These are phyloP conservation scores for Amphiprion percula DNA, from an alignment of 2,113 vertebrate species.

Conservation along the genomic window DNA sequence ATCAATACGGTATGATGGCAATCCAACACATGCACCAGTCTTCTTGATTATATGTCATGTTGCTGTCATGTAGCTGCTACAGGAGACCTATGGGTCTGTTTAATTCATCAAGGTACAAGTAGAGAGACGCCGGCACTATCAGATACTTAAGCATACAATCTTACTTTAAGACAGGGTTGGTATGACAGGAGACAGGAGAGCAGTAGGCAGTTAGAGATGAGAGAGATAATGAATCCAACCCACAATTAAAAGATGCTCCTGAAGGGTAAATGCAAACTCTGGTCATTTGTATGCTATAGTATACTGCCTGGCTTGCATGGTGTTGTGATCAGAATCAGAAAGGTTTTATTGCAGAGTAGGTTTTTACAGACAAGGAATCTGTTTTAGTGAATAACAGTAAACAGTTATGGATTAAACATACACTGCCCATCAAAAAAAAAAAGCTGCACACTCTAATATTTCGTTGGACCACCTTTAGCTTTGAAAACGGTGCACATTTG, in stretches of 20 bases:
- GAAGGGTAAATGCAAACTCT: neutral
- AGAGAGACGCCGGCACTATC: neutral
- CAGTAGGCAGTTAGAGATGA: neutral
- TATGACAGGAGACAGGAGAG: neutral
- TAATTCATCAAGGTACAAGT: constrained; percentile 25
- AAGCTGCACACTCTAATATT: too few species aligned
- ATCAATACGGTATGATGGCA: constrained; percentile 27
- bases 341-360: too few species aligned
- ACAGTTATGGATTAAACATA: too few species aligned
- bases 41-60: constrained; percentile 41
- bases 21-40: neutral
- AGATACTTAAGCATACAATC: neutral
- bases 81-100: constrained; percentile 1
- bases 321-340: too few species aligned
- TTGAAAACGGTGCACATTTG: too few species aligned
- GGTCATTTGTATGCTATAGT: neutral
- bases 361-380: too few species aligned
- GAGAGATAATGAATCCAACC: neutral
- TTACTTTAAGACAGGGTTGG: neutral
- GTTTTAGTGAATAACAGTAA: too few species aligned
- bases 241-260: constrained; percentile 16
- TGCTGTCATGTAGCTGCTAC: constrained; percentile 23
- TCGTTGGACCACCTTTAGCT: too few species aligned
- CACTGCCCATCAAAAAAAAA: too few species aligned
- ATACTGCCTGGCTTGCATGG: too few species aligned